phyloP scores from a whole-genome alignment of 2,797 vertebrate species.

The Aythya fuligula region DNA sequence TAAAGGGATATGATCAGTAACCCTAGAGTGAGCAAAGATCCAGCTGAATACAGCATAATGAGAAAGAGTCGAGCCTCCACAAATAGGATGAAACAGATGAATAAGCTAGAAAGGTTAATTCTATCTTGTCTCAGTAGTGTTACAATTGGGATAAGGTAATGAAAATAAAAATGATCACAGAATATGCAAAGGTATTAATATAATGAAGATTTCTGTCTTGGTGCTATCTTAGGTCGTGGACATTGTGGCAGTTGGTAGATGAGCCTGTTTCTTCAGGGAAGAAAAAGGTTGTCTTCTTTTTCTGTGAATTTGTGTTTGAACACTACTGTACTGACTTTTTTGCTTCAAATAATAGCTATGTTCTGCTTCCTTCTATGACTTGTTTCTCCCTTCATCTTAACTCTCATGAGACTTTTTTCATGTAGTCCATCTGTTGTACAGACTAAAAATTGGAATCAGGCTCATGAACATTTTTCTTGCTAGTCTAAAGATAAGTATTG shows the following conservation, averaged over 20 bases:
- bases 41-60: neutral
- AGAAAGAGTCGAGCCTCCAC: neutral
- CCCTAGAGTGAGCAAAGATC: neutral
- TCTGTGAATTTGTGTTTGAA: neutral
- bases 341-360: neutral
- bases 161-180: neutral
- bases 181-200: neutral
- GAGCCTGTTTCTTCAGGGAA: neutral
- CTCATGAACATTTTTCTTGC: neutral
- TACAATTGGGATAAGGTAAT: neutral
- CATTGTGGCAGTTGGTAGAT: neutral
- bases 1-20: neutral
- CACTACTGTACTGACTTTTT: neutral
- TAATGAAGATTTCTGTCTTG: neutral
- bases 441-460: neutral
- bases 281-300: neutral
- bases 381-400: neutral
- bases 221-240: neutral
- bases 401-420: neutral
- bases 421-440: neutral
- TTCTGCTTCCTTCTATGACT: neutral
- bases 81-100: neutral
- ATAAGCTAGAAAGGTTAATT: neutral
- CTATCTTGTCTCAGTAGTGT: neutral
- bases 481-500: neutral